Base-by-base conservation (phyloP, 2,888 invertebrate genomes). In the Ganaspis brasiliensis region DNA sequence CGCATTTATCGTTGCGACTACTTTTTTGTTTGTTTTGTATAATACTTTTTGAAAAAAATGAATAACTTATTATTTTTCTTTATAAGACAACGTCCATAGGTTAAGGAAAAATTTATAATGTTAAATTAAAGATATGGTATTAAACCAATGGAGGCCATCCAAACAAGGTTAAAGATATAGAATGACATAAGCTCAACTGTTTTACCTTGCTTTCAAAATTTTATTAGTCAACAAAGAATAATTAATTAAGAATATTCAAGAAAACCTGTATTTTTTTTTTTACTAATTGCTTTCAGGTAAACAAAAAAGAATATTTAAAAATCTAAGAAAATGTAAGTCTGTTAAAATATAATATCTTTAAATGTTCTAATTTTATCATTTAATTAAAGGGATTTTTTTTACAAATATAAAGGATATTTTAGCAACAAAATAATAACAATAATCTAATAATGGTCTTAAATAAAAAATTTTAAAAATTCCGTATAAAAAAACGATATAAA, bases 131-230 rank as follows among this genome's bases (percentile, higher is more conserved):
- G 8, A 19, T 52, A 52, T 63, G 19, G 37, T 21, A 63, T 40
- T 24, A 10, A n/a, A n/a, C 14, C 37, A 14, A 37, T 63, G 21
- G 12, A 63, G 40, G 14, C 37, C 21, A 37, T 61, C 16, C 19
- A 21, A 40, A 52, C 52, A 52, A 63, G 40, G 21, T 63, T 40
- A 40, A n/a, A 12, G 37, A 63, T 63, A 14, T 21, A 63, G 12
- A 63, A 14, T 63, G 21, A 63, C 63, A 63, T 63, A 40, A 37
- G 40, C 35, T 4, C n/a, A 12, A 19, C 19, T 40, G 40, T 14
- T 14, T 40, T 35, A 63, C 40, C 63, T 63, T 40, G 63, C 63
- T 63, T 40, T 40, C 37, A 40, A 19, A 19, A 21, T 63, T 40
- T 19, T 40, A 63, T 12, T 37, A 12, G 12, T 4, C 16, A 40